Percentiles rank a stretch among this genome's conserved stretches.
These are phyloP conservation scores for Trissolcus brochymenae DNA, from an alignment of 2,888 invertebrate species.

Conservation along the genomic window DNA sequence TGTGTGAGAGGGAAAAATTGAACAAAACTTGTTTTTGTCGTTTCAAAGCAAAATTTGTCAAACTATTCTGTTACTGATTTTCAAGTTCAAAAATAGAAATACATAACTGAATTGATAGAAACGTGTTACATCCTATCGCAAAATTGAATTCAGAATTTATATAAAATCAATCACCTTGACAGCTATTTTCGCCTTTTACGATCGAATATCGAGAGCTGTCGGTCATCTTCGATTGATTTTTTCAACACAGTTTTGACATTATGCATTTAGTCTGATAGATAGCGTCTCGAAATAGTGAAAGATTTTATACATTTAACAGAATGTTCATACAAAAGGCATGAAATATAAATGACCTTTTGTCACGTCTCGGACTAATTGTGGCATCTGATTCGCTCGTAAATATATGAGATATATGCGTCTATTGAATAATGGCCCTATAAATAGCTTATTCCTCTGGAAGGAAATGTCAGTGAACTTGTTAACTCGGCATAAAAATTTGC, in stretches of 20 bases:
- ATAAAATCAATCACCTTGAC: constrained; percentile 12
- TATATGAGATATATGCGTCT: constrained; percentile 22
- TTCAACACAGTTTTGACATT: constrained; percentile 31
- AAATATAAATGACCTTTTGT: neutral
- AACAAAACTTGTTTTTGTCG: too few relatives aligned
- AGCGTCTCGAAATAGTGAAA: too few relatives aligned
- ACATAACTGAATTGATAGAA: constrained; percentile 2
- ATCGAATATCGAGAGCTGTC: constrained; percentile 4
- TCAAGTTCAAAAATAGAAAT: neutral
- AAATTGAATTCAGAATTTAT: constrained; percentile 8
- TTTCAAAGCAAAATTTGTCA: too few relatives aligned
- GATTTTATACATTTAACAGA: too few relatives aligned
- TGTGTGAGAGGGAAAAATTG: too few relatives aligned
- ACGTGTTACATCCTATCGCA: neutral
- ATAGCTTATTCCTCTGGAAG: constrained; percentile 43
- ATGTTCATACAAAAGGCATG: too few relatives aligned
- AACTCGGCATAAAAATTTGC: constrained; percentile 32
- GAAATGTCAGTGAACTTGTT: constrained; percentile 52
- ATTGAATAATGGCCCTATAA: constrained; percentile 51
- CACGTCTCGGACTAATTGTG: neutral
- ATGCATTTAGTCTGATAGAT: constrained; percentile 3
- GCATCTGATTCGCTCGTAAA: constrained; percentile 21
- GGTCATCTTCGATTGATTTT: constrained; percentile 3
- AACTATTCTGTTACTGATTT: neutral
- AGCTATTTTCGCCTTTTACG: constrained; percentile 7